A percentile compares a stretch with the other conserved stretches of the same genome.
Conservation (phyloP, 2,797 vertebrate species). For the Pyrocephalus nanus region DNA sequence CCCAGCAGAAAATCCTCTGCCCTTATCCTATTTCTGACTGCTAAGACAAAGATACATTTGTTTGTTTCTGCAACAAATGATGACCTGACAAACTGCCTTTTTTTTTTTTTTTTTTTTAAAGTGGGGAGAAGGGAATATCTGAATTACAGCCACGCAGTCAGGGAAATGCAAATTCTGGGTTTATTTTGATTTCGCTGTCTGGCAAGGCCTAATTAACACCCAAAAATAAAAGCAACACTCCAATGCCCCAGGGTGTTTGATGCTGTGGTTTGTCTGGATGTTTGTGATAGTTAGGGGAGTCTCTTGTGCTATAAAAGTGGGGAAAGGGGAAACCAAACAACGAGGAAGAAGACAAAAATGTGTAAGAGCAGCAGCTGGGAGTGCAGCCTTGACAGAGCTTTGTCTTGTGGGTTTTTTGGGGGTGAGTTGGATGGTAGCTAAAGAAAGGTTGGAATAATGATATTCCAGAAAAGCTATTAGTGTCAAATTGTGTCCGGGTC, state of each 20-base stretch:
- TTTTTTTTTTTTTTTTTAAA: not conserved
- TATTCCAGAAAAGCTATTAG: not conserved
- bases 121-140: not conserved
- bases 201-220: not conserved
- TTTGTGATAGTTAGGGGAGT: not conserved
- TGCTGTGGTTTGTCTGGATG: not conserved
- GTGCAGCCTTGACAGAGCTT: not conserved
- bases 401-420: rapidly evolving
- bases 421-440: not conserved
- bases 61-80: not conserved
- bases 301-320: not conserved
- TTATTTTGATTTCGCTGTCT: not conserved
- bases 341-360: not conserved
- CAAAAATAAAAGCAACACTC: not conserved
- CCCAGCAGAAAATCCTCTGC: not conserved
- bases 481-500: not conserved
- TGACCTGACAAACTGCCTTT: not conserved
- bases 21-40: not conserved
- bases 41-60: not conserved
- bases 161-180: not conserved
- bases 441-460: not conserved
- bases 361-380: not conserved
- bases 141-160: not conserved
- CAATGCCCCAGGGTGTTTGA: not conserved
- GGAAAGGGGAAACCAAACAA: not conserved